These are phyloP conservation scores for Macquaria australasica DNA, from an alignment of 2,113 vertebrate genomes.

Conservation along the genomic window DNA sequence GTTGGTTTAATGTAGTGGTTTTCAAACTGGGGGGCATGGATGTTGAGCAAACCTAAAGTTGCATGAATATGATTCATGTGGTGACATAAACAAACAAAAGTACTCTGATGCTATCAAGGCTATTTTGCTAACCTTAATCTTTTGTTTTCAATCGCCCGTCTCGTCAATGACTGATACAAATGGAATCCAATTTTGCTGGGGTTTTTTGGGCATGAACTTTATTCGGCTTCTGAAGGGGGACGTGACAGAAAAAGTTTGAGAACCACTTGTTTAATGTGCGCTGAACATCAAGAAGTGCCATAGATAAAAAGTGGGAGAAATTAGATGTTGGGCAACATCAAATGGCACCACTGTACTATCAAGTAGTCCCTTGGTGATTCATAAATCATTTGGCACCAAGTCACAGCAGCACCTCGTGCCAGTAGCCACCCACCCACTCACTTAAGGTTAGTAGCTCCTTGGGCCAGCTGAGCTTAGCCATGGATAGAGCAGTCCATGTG, in stretches of 20 bases:
- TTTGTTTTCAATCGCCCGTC: too few relatives aligned
- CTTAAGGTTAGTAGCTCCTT: constrained; percentile 38
- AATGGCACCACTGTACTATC: constrained; percentile 38
- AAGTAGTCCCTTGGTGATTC: constrained; percentile 43
- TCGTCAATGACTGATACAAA: too few relatives aligned
- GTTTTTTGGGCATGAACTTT: too few relatives aligned
- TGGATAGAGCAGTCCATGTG: constrained; percentile 16
- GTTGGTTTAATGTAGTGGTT: background rate
- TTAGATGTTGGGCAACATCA: constrained; percentile 54
- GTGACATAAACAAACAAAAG: too few relatives aligned
- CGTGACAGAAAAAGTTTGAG: too few relatives aligned
- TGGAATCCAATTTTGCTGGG: too few relatives aligned
- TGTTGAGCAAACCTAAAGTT: too few relatives aligned
- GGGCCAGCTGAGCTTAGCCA: constrained; percentile 49
- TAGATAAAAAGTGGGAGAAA: constrained; percentile 38
- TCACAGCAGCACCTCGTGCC: constrained; percentile 41
- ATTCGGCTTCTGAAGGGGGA: too few relatives aligned
- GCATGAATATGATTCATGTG: too few relatives aligned
- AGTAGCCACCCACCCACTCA: constrained; percentile 54
- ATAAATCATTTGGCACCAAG: constrained; percentile 46
- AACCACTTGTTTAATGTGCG: constrained; percentile 1
- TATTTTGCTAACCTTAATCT: too few relatives aligned
- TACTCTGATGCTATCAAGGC: too few relatives aligned
- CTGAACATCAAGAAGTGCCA: constrained; percentile 32
- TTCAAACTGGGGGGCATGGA: too few relatives aligned